Conservation (phyloP, 2,888 invertebrate species). For the Fissipunctia ypsillon region DNA sequence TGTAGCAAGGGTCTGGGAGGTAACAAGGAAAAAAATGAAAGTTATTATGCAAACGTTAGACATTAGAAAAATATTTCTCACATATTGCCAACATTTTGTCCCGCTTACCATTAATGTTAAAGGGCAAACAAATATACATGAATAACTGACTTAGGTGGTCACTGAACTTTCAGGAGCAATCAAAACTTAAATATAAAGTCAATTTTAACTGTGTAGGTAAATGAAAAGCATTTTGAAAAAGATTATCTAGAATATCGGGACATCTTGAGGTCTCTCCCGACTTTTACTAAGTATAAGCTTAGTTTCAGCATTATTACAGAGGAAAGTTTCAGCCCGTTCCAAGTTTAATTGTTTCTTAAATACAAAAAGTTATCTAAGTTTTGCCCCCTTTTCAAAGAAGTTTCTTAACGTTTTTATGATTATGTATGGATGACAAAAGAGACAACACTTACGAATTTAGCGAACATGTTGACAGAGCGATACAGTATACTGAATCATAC, state of each 20-base stretch:
- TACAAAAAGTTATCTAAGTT: constrained; percentile 8
- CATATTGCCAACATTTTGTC: background rate
- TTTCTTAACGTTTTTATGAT: constrained; percentile 25
- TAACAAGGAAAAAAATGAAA: background rate
- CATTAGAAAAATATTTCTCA: background rate
- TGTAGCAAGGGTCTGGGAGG: background rate
- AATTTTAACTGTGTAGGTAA: constrained; percentile 23
- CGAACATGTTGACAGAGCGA: constrained; percentile 80
- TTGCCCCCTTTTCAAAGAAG: constrained; percentile 15
- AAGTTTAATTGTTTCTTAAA: constrained; percentile 33
- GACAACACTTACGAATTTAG: constrained; percentile 79
- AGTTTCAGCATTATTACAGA: constrained; percentile 4
- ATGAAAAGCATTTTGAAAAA: constrained; percentile 18
- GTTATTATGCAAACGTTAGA: background rate
- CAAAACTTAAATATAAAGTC: constrained; percentile 26
- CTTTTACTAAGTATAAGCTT: constrained; percentile 1
- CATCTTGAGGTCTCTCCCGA: constrained; percentile 7
- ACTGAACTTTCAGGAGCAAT: constrained; percentile 23
- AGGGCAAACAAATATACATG: background rate
- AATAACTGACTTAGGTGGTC: constrained; percentile 1
- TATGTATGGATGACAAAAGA: constrained; percentile 1
- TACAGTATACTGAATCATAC: constrained; percentile 78
- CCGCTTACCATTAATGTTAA: background rate
- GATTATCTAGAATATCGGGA: constrained; percentile 15
- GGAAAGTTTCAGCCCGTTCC: constrained; percentile 24